Evolutionary conservation across 2,797 vertebrate species (phyloP).

Genomic region (Onychomys leucogaster): DNA sequence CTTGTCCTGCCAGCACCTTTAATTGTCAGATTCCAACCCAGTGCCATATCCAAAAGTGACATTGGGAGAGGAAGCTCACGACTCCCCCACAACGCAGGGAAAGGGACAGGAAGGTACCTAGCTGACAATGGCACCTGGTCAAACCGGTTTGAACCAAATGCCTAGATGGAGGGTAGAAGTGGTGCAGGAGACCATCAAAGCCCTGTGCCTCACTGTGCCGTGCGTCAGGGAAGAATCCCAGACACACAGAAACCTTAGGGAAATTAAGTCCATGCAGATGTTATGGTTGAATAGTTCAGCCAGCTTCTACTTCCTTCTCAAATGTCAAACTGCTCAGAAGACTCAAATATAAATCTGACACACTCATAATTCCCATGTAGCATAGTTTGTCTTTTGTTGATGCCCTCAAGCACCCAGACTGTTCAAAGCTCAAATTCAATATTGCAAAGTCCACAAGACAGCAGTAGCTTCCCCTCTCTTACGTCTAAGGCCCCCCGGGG

Average conservation of each 20-base stretch:
- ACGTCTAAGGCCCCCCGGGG: background rate
- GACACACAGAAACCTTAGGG: background rate
- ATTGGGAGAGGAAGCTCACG: background rate
- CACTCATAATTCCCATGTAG: background rate
- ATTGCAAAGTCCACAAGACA: background rate
- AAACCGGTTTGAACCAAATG: background rate
- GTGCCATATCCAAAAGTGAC: background rate
- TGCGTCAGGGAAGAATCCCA: background rate
- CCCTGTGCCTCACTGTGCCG: background rate
- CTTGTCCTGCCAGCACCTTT: background rate
- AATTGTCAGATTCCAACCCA: slow-evolving; percentile 7
- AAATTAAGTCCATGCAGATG: slow-evolving; percentile 9
- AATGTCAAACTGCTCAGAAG: slow-evolving; percentile 35
- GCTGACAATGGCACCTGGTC: background rate
- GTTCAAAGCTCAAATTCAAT: background rate
- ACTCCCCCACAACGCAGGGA: background rate
- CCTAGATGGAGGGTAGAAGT: background rate
- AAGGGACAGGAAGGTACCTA: background rate
- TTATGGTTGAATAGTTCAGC: slow-evolving; percentile 27
- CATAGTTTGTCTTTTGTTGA: background rate
- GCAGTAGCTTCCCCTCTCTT: background rate
- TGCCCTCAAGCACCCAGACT: slow-evolving; percentile 22
- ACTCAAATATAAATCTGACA: background rate
- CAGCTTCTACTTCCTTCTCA: slow-evolving; percentile 44
- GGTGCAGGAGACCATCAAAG: background rate